These are phyloP conservation scores for Mechanitis messenoides DNA, from an alignment of 2,888 invertebrate genomes.

Conservation along the genomic window DNA sequence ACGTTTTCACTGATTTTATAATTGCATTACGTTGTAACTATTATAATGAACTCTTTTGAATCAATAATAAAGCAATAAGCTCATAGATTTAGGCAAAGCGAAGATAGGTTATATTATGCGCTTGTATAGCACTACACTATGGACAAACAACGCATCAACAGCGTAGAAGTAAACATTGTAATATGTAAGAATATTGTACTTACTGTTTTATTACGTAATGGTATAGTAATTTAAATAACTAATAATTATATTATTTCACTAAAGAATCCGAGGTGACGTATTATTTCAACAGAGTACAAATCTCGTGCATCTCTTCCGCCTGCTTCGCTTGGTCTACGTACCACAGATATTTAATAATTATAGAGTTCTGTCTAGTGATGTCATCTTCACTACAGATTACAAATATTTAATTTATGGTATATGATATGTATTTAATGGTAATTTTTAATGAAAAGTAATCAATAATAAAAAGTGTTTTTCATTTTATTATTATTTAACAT, in stretches of 20 bases:
- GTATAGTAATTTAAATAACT: conserved; percentile 43
- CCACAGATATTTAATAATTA: conserved; percentile 46
- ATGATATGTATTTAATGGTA: not conserved
- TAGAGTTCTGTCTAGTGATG: conserved; percentile 27
- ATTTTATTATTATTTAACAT: too few species aligned
- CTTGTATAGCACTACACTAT: conserved; percentile 69
- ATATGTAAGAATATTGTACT: conserved; percentile 46
- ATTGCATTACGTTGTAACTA: conserved; percentile 58
- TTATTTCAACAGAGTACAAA: conserved; percentile 64
- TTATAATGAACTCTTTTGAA: conserved; percentile 55
- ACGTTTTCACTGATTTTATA: conserved; percentile 62
- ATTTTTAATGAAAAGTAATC: not conserved
- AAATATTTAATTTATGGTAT: conserved; percentile 18
- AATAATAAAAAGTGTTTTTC: too few species aligned
- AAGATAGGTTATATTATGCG: conserved; percentile 74
- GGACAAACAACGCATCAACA: conserved; percentile 65
- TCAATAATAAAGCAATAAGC: conserved; percentile 60
- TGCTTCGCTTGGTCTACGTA: conserved; percentile 60
- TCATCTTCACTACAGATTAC: conserved; percentile 28
- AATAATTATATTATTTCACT: conserved; percentile 49
- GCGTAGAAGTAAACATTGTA: conserved; percentile 39
- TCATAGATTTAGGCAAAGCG: conserved; percentile 66
- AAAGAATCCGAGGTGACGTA: conserved; percentile 64
- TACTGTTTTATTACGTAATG: conserved; percentile 52
- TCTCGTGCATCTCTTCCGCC: conserved; percentile 61